Evolutionary conservation across 1,140 invertebrate genomes (phyloP), one percentile per base, ranked within the genome.

Genomic region (Zaprionus africanus): DNA sequence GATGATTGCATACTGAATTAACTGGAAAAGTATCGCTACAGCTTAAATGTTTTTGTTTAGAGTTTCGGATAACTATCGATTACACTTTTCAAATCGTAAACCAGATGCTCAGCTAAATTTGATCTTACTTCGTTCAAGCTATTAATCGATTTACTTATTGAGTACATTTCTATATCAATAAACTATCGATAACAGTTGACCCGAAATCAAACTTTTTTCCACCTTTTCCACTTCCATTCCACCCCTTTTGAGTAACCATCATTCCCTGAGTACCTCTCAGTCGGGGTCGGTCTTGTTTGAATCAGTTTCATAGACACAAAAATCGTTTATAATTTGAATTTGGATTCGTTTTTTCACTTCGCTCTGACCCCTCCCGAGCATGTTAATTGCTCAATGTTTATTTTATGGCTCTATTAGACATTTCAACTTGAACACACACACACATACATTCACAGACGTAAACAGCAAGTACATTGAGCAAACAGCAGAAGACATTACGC

Each of bases 401-500:
- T 76, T 64, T 68, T 76, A 71, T 76, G 41, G 36, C 68, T 72
- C 38, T 54, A 72, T 72, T 57, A 66, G 57, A 56, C 56, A 64
- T 51, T 71, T 71, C 67, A 12, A 76, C 59, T 53, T 53, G 62
- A 73, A 67, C 6, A 1, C 19, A 56, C n/a, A 53, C 53, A 31
- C 43, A 58, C 19, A 49, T 15, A 49, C 28, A 57, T 19, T n/a
- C 31, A 63, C 26, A 26, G 22, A 17, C 19, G 26, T 7, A 38
- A 17, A 43, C n/a, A 5, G 17, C 49, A 12, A 19, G 26, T 28
- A 19, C 31, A 22, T 31, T 19, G 38, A 15, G 65, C 28, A 57
- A 31, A 65, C 31, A 51, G 31, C 31, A 51, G 36, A n/a, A 46
- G 22, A 71, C 43, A 86, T 78, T 80, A 83, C 83, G 84, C 84